phyloP scores from a whole-genome alignment of 2,797 vertebrate species.

The Knipowitschia caucasica region DNA sequence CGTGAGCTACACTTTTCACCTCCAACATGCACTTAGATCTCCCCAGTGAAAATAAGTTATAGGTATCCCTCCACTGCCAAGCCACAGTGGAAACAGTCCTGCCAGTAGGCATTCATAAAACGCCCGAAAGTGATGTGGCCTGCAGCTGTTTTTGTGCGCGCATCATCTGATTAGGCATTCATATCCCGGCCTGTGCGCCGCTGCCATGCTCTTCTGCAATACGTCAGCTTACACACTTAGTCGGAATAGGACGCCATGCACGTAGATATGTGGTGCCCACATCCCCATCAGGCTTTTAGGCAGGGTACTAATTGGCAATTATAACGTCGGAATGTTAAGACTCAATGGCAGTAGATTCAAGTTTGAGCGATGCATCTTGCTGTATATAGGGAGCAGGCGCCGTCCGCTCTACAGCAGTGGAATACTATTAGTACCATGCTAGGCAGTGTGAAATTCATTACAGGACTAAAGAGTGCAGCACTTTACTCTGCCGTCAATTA shows the following conservation, averaged over 20 bases:
- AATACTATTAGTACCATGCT: constrained; percentile 28
- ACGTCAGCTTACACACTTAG: constrained; percentile 11
- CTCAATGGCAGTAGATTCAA: constrained; percentile 6
- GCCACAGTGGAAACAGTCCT: constrained; percentile 35
- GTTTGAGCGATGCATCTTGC: constrained; percentile 15
- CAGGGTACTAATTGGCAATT: constrained; percentile 35
- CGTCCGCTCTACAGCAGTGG: constrained; percentile 25
- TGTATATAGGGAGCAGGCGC: constrained; percentile 33
- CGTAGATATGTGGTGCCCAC: constrained; percentile 12
- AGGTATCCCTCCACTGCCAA: constrained; percentile 38
- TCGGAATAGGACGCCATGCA: constrained; percentile 1
- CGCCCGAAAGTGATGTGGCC: constrained; percentile 49
- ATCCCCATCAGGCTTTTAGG: constrained; percentile 10
- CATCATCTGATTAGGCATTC: constrained; percentile 53
- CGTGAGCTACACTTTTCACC: neutral
- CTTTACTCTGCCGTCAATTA: neutral
- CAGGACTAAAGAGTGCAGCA: neutral
- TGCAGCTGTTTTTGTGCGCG: constrained; percentile 49
- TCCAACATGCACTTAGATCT: neutral
- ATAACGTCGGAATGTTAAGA: constrained; percentile 9
- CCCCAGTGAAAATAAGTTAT: no score
- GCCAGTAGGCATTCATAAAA: constrained; percentile 44
- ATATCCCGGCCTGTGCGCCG: constrained; percentile 25
- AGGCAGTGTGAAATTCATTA: neutral
- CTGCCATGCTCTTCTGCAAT: constrained; percentile 4